A percentile compares a stretch with the other conserved stretches of the same genome.
phyloP scores from a whole-genome alignment of 2,888 invertebrate species.

The Andrena haemorrhoa region DNA sequence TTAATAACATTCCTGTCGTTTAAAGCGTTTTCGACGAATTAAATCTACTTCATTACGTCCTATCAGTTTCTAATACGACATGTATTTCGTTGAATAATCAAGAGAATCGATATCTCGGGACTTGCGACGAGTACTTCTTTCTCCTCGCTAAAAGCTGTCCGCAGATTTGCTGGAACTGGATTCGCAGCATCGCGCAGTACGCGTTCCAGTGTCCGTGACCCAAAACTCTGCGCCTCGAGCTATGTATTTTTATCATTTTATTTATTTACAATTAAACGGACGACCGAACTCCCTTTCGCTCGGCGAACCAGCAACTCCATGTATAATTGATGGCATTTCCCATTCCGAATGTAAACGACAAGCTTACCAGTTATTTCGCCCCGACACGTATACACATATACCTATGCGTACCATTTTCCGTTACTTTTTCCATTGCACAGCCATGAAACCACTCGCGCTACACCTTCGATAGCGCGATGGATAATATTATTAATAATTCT shows the following conservation, averaged over 20 bases:
- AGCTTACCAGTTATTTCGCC: slow-evolving; percentile 8
- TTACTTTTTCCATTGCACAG: not conserved
- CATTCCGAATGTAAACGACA: slow-evolving; percentile 16
- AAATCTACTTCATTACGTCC: too few relatives aligned
- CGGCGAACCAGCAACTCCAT: slow-evolving; percentile 26
- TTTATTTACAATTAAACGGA: slow-evolving; percentile 51
- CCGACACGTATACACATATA: too few relatives aligned
- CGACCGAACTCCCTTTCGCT: slow-evolving; percentile 18
- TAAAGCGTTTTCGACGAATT: too few relatives aligned
- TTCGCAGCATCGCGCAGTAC: slow-evolving; percentile 1
- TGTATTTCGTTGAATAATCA: too few relatives aligned
- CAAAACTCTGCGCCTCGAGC: slow-evolving; percentile 16
- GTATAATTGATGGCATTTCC: slow-evolving; percentile 26
- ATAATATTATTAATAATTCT: too few relatives aligned
- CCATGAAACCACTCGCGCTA: not conserved
- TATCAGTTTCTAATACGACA: too few relatives aligned
- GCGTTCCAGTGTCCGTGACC: slow-evolving; percentile 36
- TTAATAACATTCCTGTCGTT: too few relatives aligned
- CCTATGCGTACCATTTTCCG: not conserved
- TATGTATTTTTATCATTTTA: slow-evolving; percentile 48
- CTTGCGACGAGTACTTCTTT: not conserved
- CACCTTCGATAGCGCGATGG: not conserved
- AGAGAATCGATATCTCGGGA: not conserved
- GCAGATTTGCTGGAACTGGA: slow-evolving; percentile 25
- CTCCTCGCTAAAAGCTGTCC: not conserved